Evolutionary conservation across 1,140 invertebrate species (phyloP).

Genomic region (Trachymyrmex septentrionalis): DNA sequence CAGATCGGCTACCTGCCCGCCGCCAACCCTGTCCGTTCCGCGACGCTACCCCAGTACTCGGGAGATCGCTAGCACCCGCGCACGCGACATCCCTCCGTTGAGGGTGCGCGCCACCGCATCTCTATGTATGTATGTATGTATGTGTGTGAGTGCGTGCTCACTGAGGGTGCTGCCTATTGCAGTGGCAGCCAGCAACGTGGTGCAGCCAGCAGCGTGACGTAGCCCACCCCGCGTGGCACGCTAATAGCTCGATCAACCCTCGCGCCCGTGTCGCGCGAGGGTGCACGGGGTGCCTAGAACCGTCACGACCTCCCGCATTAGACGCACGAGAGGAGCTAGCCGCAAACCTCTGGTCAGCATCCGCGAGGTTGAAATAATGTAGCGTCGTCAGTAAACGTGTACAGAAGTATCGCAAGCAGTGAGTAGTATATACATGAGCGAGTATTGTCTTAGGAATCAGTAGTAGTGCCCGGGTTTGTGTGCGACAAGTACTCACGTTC

Average conservation of each 20-base stretch:
- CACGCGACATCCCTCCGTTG: conserved; percentile 68
- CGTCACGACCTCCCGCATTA: conserved; percentile 14
- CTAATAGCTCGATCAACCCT: conserved; percentile 51
- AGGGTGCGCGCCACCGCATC: conserved; percentile 59
- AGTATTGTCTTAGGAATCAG: not conserved
- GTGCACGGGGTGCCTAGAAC: conserved; percentile 3
- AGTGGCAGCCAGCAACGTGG: conserved; percentile 1
- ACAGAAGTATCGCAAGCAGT: conserved; percentile 30
- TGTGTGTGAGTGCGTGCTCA: not conserved
- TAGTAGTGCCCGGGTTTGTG: not conserved
- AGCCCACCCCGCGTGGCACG: conserved; percentile 39
- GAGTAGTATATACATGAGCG: conserved; percentile 16
- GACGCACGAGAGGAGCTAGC: conserved; percentile 16
- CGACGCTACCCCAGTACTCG: conserved; percentile 81
- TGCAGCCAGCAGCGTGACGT: conserved; percentile 27
- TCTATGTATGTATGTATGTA: not conserved
- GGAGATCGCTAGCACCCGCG: conserved; percentile 76
- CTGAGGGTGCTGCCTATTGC: conserved; percentile 27
- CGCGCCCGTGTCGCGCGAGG: conserved; percentile 18
- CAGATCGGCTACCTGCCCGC: conserved; percentile 78
- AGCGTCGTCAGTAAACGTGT: conserved; percentile 17
- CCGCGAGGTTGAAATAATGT: conserved; percentile 24
- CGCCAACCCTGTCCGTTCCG: conserved; percentile 76
- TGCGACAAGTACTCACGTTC: conserved; percentile 25
- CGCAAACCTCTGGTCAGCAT: conserved; percentile 25